These are phyloP conservation scores for Medauroidea extradentata DNA, from an alignment of 1,140 invertebrate species.

Conservation along the genomic window DNA sequence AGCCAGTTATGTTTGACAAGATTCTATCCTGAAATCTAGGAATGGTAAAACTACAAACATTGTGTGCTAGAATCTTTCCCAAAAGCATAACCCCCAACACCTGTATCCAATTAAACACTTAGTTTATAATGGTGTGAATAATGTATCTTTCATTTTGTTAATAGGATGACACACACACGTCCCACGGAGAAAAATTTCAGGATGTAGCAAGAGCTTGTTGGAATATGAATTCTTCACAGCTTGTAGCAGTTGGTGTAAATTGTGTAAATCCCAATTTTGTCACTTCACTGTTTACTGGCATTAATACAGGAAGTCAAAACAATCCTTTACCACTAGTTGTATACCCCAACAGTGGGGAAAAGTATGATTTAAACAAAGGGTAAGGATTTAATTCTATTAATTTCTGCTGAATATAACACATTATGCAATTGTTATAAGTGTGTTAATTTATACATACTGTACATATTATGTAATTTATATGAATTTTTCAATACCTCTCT, in stretches of 20 bases:
- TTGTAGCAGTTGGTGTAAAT: constrained; percentile 80
- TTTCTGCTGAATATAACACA: too few species aligned
- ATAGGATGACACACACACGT: constrained; percentile 59
- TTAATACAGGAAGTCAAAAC: constrained; percentile 40
- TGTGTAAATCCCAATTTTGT: constrained; percentile 66
- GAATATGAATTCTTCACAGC: constrained; percentile 56
- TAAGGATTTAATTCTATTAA: not conserved
- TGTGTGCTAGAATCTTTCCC: too few species aligned
- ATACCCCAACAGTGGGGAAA: constrained; percentile 71
- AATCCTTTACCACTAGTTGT: constrained; percentile 56
- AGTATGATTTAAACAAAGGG: constrained; percentile 48
- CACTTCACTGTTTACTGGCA: constrained; percentile 48
- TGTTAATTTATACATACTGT: not conserved
- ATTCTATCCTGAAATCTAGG: too few species aligned
- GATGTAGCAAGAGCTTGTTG: constrained; percentile 58
- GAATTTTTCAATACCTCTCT: not conserved
- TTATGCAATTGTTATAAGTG: too few species aligned
- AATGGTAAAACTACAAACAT: too few species aligned
- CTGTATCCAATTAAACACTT: too few species aligned
- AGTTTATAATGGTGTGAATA: too few species aligned
- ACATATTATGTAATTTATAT: not conserved
- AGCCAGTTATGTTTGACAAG: too few species aligned
- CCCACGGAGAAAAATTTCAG: constrained; percentile 69
- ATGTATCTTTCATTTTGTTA: too few species aligned
- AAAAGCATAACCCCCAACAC: too few species aligned